A percentile compares a stretch with the other conserved stretches of the same genome.
These are phyloP conservation scores for Drosophila ficusphila DNA, from an alignment of 1,140 invertebrate species.

Conservation along the genomic window DNA sequence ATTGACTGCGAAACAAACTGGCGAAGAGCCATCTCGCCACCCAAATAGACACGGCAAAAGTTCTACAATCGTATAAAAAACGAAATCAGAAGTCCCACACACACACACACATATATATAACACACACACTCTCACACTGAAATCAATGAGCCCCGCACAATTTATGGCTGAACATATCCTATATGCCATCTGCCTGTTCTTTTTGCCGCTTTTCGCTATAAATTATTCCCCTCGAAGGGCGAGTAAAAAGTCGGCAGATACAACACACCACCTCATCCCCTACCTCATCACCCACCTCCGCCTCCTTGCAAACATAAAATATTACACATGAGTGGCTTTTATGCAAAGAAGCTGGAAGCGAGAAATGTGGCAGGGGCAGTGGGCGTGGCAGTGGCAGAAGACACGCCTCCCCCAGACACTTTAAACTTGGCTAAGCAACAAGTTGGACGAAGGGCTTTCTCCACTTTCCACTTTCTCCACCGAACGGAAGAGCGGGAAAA, in stretches of 20 bases:
- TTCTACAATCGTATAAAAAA: constrained; percentile 51
- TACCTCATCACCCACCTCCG: too few relatives aligned
- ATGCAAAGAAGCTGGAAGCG: constrained; percentile 40
- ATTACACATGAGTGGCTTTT: constrained; percentile 65
- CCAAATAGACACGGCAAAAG: constrained; percentile 50
- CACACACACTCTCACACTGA: constrained; percentile 20
- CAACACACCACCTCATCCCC: too few relatives aligned
- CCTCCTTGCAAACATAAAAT: constrained; percentile 57
- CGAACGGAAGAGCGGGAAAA: too few relatives aligned
- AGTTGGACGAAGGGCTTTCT: too few relatives aligned
- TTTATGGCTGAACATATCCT: constrained; percentile 56
- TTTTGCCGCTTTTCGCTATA: constrained; percentile 44
- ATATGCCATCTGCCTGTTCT: constrained; percentile 34
- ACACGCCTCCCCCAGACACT: constrained; percentile 19
- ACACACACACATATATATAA: constrained; percentile 22
- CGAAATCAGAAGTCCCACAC: constrained; percentile 55
- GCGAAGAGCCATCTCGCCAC: constrained; percentile 7
- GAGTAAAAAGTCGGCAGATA: neutral
- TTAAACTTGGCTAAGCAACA: constrained; percentile 55
- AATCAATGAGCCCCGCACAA: constrained; percentile 64
- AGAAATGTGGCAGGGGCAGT: constrained; percentile 1
- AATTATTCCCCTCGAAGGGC: constrained; percentile 44
- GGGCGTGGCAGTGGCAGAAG: too few relatives aligned
- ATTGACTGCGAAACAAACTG: constrained; percentile 38
- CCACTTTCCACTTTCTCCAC: too few relatives aligned